Conservation (phyloP, 1,140 invertebrate species). For the Brachionus manjavacas region DNA sequence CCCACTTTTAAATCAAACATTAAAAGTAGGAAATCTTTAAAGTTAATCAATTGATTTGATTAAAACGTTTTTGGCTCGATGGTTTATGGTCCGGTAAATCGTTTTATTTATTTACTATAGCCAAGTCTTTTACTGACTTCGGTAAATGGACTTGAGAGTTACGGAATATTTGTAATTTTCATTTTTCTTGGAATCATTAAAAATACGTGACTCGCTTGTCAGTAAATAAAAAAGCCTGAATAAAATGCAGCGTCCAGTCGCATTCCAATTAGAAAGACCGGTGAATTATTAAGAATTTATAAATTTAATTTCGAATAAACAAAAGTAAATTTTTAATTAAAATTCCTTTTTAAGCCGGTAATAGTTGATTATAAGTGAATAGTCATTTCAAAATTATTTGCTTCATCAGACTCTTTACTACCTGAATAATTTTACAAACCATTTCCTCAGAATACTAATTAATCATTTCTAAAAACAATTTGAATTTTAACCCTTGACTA, state of each 20-base stretch:
- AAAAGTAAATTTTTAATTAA: constrained; percentile 4
- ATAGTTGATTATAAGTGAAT: neutral
- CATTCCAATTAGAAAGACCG: neutral
- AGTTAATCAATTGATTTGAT: constrained; percentile 5
- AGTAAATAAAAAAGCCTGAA: neutral
- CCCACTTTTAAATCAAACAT: neutral
- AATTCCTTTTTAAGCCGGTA: neutral
- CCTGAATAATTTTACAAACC: neutral
- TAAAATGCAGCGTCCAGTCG: neutral
- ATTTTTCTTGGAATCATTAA: neutral
- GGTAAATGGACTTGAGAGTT: neutral
- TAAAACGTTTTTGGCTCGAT: neutral
- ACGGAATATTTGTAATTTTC: neutral
- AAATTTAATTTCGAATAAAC: neutral
- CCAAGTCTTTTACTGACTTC: neutral
- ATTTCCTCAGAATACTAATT: neutral
- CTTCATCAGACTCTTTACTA: neutral
- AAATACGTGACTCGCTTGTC: neutral
- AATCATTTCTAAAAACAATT: neutral
- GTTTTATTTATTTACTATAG: neutral
- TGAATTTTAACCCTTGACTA: neutral
- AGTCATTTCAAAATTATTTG: neutral
- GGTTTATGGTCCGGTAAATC: neutral
- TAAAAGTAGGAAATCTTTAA: neutral
- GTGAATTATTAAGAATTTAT: neutral